A percentile compares a stretch with the other conserved stretches of the same genome.
Conservation (phyloP, 1,140 invertebrate genomes). For the Oncopeltus fasciatus region DNA sequence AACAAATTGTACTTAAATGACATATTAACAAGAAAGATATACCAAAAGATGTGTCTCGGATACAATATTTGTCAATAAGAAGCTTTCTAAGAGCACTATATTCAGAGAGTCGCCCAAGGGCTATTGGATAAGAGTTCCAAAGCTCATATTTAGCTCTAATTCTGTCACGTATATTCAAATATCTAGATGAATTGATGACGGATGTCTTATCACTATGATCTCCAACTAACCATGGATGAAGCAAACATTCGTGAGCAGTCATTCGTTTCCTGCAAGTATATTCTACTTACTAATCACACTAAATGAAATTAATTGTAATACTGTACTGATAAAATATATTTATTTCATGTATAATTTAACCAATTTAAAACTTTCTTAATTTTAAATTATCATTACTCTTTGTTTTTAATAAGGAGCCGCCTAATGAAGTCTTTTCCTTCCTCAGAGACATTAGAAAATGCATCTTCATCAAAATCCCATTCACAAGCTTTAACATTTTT, state of each 20-base stretch:
- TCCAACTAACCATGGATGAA: conserved; percentile 87
- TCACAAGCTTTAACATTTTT: conserved; percentile 97
- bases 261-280: conserved; percentile 66
- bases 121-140: conserved; percentile 83
- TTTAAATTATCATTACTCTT: conserved; percentile 52
- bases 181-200: conserved; percentile 64
- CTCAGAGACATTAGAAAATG: conserved; percentile 83
- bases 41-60: conserved; percentile 90
- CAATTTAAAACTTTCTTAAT: no score
- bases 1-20: neutral
- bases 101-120: conserved; percentile 90
- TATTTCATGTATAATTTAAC: no score
- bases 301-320: neutral
- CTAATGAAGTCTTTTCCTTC: conserved; percentile 97
- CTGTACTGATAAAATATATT: no score
- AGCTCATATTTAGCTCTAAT: conserved; percentile 73
- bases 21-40: conserved; percentile 27
- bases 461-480: conserved; percentile 95
- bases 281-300: neutral
- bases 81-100: conserved; percentile 94
- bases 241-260: conserved; percentile 91
- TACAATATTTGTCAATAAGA: conserved; percentile 89
- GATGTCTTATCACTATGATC: conserved; percentile 59
- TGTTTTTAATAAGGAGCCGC: conserved; percentile 79
- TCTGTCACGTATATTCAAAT: conserved; percentile 72